Base-by-base conservation (phyloP, 2,888 invertebrate species). In the Apodemia hepburni region DNA sequence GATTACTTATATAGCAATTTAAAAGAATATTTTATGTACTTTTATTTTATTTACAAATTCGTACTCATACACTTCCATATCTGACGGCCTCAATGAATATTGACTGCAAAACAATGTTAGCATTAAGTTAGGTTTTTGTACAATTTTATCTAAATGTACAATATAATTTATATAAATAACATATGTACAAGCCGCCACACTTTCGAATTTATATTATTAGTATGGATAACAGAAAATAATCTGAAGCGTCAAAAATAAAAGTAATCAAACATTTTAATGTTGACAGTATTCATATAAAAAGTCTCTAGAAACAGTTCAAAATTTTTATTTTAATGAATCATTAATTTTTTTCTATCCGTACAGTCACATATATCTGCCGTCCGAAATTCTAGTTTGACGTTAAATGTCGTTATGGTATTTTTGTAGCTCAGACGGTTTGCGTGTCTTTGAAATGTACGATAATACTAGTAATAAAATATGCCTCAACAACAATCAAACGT, bases 291-390 rank as follows among this genome's bases (percentile, higher is more conserved):
- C 22, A 11, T n/a, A 22, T 9, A 9, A 22, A 49, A 49, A 9
- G 22, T 22, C 38, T 38, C 38, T 38, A 38, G 38, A 3, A 38
- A 38, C 51, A 22, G 8, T 3, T 22, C 51, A 51, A 51, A 51
- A 51, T 51, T 51, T 51, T 22, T 51, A 51, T 51, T 51, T 51
- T 18, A 18, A 51, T 49, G 49, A 9, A 9, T 51, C 51, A 51
- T 51, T 51, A 49, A 51, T 51, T 51, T 51, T 38, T 51, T 51
- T 51, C 51, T 51, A 51, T 18, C 9, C 51, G 51, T 18, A n/a
- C 3, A 51, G 51, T 51, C 51, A 11, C 18, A 51, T 51, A 51
- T 51, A 47, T 47, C 47, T 17, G 47, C 51, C 18, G 11, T 18
- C 22, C 9, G 51, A 51, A 17, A 51, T 51, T 51, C 18, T 51